phyloP scores from a whole-genome alignment of 1,140 invertebrate genomes.

The Tetramorium parvispinum region DNA sequence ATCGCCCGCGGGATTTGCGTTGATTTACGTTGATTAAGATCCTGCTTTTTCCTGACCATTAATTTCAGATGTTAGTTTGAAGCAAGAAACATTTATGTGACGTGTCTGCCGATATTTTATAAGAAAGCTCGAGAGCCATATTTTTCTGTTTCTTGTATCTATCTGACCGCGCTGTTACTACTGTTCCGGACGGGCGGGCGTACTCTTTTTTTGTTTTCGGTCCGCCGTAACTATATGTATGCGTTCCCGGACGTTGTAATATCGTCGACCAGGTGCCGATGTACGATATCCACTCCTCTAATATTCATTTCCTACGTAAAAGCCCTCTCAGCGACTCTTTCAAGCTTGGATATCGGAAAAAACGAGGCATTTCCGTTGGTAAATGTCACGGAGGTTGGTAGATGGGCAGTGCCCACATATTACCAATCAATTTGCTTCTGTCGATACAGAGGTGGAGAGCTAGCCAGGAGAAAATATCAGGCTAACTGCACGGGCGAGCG shows the following conservation, averaged over 20 bases:
- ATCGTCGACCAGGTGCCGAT: slow-evolving; percentile 56
- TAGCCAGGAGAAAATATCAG: slow-evolving; percentile 58
- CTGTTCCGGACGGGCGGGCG: slow-evolving; percentile 6
- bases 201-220: slow-evolving; percentile 25
- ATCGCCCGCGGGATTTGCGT: background rate
- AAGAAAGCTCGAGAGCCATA: background rate
- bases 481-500: slow-evolving; percentile 49
- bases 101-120: background rate
- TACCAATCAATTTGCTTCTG: slow-evolving; percentile 77
- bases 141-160: background rate
- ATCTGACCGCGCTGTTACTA: slow-evolving; percentile 15
- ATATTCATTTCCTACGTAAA: slow-evolving; percentile 75
- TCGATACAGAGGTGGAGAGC: slow-evolving; percentile 68
- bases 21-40: background rate
- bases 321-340: slow-evolving; percentile 73
- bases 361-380: slow-evolving; percentile 75
- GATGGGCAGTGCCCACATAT: slow-evolving; percentile 72
- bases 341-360: slow-evolving; percentile 73
- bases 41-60: background rate
- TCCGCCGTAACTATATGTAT: slow-evolving; percentile 30
- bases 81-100: background rate
- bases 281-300: slow-evolving; percentile 66
- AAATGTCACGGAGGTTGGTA: slow-evolving; percentile 73
- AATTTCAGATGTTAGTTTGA: background rate
- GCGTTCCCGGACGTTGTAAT: slow-evolving; percentile 58